Evolutionary conservation across 2,888 invertebrate species (phyloP), one percentile per base, ranked within the genome.

Genomic region (Acrobasis repandana): DNA sequence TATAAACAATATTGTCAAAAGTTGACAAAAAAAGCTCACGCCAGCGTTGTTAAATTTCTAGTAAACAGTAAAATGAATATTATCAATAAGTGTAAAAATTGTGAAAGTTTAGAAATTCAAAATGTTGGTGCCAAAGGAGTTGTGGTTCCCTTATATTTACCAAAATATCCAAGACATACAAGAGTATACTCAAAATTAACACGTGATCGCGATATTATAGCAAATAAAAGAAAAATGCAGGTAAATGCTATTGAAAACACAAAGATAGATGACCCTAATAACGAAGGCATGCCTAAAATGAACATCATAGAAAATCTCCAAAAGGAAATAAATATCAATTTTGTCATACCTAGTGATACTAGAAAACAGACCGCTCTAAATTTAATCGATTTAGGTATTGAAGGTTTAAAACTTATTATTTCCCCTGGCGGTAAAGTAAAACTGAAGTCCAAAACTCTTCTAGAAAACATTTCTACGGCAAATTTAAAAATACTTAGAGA

Each of bases 401-500:
- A 18, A 14, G 20, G 38, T 20, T 20, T 54, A 18, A 11, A 38
- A 38, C 54, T 54, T 43, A 9, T 38, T 4, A 38, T 38, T 54
- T 10, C 14, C 15, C 54, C 54, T 3, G 38, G 38, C 20, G 38
- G 38, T 18, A 20, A 18, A 11, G 74, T 71, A 1, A 61, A 66
- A 46, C 60, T 72, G 15, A 18, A 38, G 5, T 38, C 38, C 11
- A 67, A 63, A 28, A 65, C 64, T 9, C 67, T 72, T 14, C 62
- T 70, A 11, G 65, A 62, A 46, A 64, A 51, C 11, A 61, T 79
- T 14, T 57, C 71, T 15, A 65, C 67, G 9, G 61, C 56, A 9
- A 75, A 77, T 62, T 60, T 78, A 9, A 72, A 70, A 66, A 68
- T 74, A 15, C 65, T 79, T 75, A 68, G 67, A 73, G 6, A 38